phyloP scores from a whole-genome alignment of 2,888 invertebrate genomes.

The Sphaerophoria taeniata region DNA sequence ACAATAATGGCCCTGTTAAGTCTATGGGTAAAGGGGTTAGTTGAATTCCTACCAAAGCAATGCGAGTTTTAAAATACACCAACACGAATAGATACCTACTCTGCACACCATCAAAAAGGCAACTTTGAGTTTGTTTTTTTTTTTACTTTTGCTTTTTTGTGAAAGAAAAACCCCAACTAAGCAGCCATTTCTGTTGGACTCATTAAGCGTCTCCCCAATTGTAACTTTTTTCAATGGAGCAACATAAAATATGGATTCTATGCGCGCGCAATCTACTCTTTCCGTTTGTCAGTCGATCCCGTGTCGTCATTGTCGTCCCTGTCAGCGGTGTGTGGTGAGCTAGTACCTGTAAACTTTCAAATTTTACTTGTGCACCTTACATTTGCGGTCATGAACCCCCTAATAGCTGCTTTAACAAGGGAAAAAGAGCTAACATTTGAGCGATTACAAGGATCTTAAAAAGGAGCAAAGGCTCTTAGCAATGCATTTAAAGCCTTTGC shows the following conservation, averaged over 20 bases:
- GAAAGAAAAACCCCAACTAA: conserved; percentile 25
- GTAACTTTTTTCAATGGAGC: conserved; percentile 52
- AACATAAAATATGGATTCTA: conserved; percentile 18
- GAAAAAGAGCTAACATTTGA: conserved; percentile 27
- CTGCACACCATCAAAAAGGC: too few relatives aligned
- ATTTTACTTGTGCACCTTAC: conserved; percentile 2
- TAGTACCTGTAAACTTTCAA: conserved; percentile 9
- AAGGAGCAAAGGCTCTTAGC: conserved; percentile 5
- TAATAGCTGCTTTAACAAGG: conserved; percentile 29
- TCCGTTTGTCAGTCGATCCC: too few relatives aligned
- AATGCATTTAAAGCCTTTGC: conserved; percentile 7
- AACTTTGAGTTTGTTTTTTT: not conserved
- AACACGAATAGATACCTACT: too few relatives aligned
- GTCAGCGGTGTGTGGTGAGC: not conserved
- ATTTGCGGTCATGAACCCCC: conserved; percentile 57
- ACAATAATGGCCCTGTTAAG: too few relatives aligned
- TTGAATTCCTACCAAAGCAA: too few relatives aligned
- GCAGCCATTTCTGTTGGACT: conserved; percentile 52
- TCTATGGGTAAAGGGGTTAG: too few relatives aligned
- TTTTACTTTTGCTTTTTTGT: not conserved
- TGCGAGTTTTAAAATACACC: too few relatives aligned
- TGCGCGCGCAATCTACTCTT: conserved; percentile 38
- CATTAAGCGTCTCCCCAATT: conserved; percentile 59
- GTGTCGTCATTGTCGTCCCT: too few relatives aligned
- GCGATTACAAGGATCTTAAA: conserved; percentile 17